Evolutionary conservation across 2,113 vertebrate genomes (phyloP).

Genomic region (Cranoglanis bouderius): DNA sequence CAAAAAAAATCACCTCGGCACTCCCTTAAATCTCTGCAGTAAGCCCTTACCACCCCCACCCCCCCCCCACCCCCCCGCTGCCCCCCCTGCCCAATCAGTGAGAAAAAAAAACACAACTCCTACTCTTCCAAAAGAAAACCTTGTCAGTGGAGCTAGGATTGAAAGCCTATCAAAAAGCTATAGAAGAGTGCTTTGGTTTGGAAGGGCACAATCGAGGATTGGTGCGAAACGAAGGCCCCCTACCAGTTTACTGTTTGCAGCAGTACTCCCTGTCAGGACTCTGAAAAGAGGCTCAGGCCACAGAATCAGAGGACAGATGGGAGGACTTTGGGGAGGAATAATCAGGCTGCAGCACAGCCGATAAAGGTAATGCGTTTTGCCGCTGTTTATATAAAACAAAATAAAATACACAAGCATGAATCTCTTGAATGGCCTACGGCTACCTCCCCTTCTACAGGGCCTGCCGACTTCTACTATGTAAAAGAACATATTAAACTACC

Average conservation of each 20-base stretch:
- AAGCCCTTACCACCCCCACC: constrained; percentile 44
- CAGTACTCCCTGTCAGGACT: constrained; percentile 66
- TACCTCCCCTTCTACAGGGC: constrained; percentile 18
- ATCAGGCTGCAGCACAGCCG: constrained; percentile 79
- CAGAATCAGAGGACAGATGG: constrained; percentile 88
- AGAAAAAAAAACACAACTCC: constrained; percentile 60
- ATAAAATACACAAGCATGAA: constrained; percentile 76
- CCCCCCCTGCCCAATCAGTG: constrained; percentile 63
- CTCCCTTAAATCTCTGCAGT: constrained; percentile 70
- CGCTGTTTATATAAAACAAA: constrained; percentile 78
- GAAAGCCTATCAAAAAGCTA: constrained; percentile 99
- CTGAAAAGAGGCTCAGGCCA: constrained; percentile 69
- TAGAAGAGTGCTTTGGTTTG: constrained; percentile 96
- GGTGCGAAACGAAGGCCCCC: constrained; percentile 86
- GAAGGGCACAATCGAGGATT: constrained; percentile 81
- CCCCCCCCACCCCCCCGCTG: constrained; percentile 69
- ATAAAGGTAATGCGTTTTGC: constrained; percentile 71
- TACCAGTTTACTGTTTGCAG: constrained; percentile 77
- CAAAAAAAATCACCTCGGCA: constrained; percentile 68
- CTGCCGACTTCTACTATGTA: constrained; percentile 22
- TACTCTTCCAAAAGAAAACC: constrained; percentile 65
- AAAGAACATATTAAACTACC: constrained; percentile 26
- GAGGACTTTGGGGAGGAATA: constrained; percentile 84
- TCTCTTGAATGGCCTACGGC: constrained; percentile 56
- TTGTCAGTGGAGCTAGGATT: constrained; percentile 91